Percentiles rank a stretch among this genome's conserved stretches.
Evolutionary conservation across 1,140 invertebrate species (phyloP).

Genomic region (Hetaerina americana): DNA sequence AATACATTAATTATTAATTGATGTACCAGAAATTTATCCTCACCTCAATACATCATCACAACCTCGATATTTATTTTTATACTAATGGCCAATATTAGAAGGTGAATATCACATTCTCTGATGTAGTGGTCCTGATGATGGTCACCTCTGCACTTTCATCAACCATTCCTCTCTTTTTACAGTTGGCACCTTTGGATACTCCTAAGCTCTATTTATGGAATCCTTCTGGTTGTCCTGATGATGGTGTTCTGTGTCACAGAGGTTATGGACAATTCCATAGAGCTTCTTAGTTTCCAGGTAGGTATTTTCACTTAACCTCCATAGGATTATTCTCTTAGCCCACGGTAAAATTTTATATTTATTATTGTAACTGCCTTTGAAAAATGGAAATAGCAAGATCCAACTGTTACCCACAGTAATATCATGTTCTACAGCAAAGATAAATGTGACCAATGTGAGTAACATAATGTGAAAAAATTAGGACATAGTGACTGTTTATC

Average conservation of each 20-base stretch:
- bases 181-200: slow-evolving; percentile 43
- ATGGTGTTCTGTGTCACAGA: slow-evolving; percentile 43
- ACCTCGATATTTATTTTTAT: too few relatives aligned
- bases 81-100: too few relatives aligned
- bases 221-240: slow-evolving; percentile 42
- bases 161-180: slow-evolving; percentile 23
- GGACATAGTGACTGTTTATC: background rate
- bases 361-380: background rate
- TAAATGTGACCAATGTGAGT: background rate
- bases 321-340: background rate
- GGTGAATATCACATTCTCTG: too few relatives aligned
- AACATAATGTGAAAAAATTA: background rate
- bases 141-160: too few relatives aligned
- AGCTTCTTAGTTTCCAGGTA: slow-evolving; percentile 46
- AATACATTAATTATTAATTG: too few relatives aligned
- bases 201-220: slow-evolving; percentile 46
- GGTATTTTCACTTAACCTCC: slow-evolving; percentile 4
- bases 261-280: slow-evolving; percentile 43
- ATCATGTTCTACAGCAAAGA: background rate
- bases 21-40: too few relatives aligned
- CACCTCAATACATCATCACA: too few relatives aligned
- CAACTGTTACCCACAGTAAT: background rate
- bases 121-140: too few relatives aligned
- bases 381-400: background rate
- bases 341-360: background rate